phyloP scores from a whole-genome alignment of 1,140 invertebrate genomes.

The Bombus sibiricus region DNA sequence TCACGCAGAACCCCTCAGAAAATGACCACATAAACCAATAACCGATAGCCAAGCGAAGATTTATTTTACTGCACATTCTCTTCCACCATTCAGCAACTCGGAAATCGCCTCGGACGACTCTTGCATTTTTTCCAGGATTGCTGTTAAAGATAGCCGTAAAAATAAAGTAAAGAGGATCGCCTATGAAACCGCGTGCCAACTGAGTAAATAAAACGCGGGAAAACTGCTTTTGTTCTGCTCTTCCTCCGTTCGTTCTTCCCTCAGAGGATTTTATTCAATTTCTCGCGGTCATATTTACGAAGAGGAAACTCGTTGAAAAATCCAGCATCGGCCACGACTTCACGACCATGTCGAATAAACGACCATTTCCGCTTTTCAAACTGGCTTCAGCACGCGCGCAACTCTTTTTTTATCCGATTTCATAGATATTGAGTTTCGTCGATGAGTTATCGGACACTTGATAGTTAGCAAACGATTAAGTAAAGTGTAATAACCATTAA shows the following conservation, averaged over 20 bases:
- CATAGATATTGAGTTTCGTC: not conserved
- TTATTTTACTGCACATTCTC: not conserved
- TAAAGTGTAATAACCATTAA: too few relatives aligned
- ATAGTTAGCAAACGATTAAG: not conserved
- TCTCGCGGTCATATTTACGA: not conserved
- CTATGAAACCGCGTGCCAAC: not conserved
- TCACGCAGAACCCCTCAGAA: not conserved
- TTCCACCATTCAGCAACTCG: too few relatives aligned
- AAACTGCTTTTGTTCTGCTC: not conserved
- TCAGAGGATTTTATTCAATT: conserved; percentile 20
- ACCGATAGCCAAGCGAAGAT: not conserved
- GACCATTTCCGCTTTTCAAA: not conserved
- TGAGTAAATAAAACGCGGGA: not conserved
- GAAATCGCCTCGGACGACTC: not conserved
- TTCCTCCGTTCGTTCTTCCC: not conserved
- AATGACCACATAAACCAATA: not conserved
- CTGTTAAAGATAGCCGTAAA: not conserved
- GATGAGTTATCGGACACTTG: not conserved
- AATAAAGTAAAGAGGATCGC: not conserved
- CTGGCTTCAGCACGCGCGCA: not conserved
- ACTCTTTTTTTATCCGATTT: not conserved
- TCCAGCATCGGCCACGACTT: conserved; percentile 8
- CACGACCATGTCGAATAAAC: not conserved
- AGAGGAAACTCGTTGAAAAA: not conserved
- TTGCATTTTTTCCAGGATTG: not conserved